A percentile compares a stretch with the other conserved stretches of the same genome.
Evolutionary conservation across 2,888 invertebrate species (phyloP).

Genomic region (Ceriagrion tenellum): DNA sequence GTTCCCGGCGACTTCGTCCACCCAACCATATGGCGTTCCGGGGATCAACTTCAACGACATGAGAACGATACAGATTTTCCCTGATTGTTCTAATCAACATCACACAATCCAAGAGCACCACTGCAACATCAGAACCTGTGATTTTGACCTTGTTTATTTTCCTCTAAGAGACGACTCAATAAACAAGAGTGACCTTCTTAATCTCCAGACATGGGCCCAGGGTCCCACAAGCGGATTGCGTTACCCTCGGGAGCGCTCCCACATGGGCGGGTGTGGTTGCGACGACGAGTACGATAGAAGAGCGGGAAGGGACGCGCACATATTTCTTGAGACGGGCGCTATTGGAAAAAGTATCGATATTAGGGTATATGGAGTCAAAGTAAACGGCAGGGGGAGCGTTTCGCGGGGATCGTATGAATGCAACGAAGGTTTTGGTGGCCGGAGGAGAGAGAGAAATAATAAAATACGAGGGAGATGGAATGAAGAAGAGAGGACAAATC

Average conservation of each 20-base stretch:
- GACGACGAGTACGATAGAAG: not conserved
- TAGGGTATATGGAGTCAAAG: not conserved
- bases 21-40: too few relatives aligned
- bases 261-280: not conserved
- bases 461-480: slow-evolving; percentile 10
- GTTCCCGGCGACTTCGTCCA: not conserved
- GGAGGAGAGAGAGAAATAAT: slow-evolving; percentile 5
- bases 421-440: too few relatives aligned
- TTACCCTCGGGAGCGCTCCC: too few relatives aligned
- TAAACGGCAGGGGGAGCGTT: not conserved
- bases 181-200: not conserved
- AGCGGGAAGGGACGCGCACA: not conserved
- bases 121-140: not conserved
- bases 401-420: not conserved
- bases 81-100: too few relatives aligned
- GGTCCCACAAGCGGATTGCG: too few relatives aligned
- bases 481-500: slow-evolving; percentile 67
- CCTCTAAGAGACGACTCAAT: not conserved
- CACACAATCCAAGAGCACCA: not conserved
- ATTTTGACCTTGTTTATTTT: not conserved
- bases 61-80: too few relatives aligned
- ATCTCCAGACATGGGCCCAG: not conserved
- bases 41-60: too few relatives aligned
- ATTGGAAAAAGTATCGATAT: not conserved
- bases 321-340: not conserved